Evolutionary conservation across 2,113 vertebrate genomes (phyloP).

Genomic region (Vicugna pacos): DNA sequence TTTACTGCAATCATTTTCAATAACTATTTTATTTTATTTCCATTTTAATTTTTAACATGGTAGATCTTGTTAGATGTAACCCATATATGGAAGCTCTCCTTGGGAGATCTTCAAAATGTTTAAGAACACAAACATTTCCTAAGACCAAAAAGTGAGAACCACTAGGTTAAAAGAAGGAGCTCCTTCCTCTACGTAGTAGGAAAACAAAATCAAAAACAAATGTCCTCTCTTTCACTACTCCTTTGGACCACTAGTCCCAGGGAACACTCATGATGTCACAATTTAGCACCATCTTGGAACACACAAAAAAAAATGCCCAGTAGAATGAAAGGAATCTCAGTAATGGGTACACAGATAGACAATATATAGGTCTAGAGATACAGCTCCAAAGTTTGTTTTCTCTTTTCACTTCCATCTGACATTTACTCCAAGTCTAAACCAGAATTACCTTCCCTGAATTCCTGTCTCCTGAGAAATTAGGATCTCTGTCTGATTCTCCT

Average conservation of each 20-base stretch:
- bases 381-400: not conserved
- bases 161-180: not conserved
- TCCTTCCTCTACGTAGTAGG: not conserved
- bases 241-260: not conserved
- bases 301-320: not conserved
- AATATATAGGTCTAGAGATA: not conserved
- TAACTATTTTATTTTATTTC: not conserved
- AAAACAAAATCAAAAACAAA: conserved; percentile 25
- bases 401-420: not conserved
- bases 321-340: not conserved
- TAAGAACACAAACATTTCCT: not conserved
- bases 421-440: not conserved
- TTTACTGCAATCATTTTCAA: not conserved
- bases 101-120: not conserved
- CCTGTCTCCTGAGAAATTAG: not conserved
- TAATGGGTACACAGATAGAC: not conserved
- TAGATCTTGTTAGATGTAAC: not conserved
- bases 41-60: conserved; percentile 34
- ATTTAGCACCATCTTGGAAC: not conserved
- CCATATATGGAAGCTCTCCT: not conserved
- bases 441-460: not conserved
- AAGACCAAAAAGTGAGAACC: not conserved
- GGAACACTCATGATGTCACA: not conserved
- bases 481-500: not conserved
- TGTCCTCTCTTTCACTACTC: not conserved